Evolutionary conservation across 1,140 invertebrate species (phyloP).

Genomic region (Mamestra configurata): DNA sequence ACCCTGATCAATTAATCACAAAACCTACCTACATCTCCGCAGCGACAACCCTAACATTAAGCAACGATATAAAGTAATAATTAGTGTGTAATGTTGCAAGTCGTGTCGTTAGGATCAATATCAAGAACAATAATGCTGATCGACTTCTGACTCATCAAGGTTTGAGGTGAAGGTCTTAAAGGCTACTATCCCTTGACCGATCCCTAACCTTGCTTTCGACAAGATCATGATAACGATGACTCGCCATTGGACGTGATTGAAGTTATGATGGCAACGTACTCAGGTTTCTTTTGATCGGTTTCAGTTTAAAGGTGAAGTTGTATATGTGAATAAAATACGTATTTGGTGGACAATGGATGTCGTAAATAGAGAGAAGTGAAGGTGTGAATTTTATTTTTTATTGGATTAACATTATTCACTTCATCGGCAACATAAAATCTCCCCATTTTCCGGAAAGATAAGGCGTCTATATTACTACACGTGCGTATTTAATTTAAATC

Average conservation of each 20-base stretch:
- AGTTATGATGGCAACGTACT: conserved; percentile 61
- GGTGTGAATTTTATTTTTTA: not conserved
- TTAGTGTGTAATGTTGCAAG: conserved; percentile 75
- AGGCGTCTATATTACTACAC: too few species aligned
- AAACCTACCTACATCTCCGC: not conserved
- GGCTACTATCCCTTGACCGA: conserved; percentile 81
- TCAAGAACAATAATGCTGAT: conserved; percentile 70
- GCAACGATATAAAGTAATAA: conserved; percentile 71
- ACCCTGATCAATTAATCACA: not conserved
- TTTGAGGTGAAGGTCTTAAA: conserved; percentile 72
- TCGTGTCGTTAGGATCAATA: conserved; percentile 76
- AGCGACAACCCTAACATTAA: conserved; percentile 49
- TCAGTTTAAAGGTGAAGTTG: conserved; percentile 16
- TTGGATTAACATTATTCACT: not conserved
- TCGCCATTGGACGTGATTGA: conserved; percentile 76
- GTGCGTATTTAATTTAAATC: too few species aligned
- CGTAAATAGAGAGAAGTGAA: conserved; percentile 4
- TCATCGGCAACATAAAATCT: too few species aligned
- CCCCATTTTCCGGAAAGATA: too few species aligned
- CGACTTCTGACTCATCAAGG: conserved; percentile 77
- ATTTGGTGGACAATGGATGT: conserved; percentile 9
- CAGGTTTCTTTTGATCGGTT: conserved; percentile 32
- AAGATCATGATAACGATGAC: conserved; percentile 78
- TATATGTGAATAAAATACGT: conserved; percentile 18
- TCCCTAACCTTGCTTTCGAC: conserved; percentile 85